Percentiles rank a stretch among this genome's conserved stretches.
Conservation (phyloP, 2,113 vertebrate species). For the Poeciliopsis prolifica region DNA sequence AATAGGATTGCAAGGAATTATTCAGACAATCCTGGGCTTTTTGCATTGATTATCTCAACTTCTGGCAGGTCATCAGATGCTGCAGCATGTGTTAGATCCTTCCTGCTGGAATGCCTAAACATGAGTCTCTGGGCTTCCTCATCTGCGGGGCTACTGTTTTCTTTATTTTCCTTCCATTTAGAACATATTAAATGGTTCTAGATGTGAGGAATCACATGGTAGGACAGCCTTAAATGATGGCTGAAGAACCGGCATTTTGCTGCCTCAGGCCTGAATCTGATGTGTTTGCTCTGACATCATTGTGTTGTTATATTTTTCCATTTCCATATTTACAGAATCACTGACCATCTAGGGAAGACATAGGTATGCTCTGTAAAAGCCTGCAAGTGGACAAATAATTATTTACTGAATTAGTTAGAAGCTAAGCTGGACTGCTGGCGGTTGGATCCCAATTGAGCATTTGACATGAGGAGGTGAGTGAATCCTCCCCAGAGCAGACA, state of each 20-base stretch:
- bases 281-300: not conserved
- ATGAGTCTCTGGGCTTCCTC: not conserved
- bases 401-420: no score
- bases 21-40: slow-evolving; percentile 20
- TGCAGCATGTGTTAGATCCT: not conserved
- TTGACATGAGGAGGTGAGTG: no score
- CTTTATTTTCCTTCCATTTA: not conserved
- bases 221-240: no score
- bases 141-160: not conserved
- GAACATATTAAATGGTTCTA: not conserved
- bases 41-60: not conserved
- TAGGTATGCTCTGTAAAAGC: no score
- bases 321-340: not conserved
- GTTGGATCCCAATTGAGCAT: no score
- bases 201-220: not conserved
- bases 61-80: slow-evolving; percentile 24
- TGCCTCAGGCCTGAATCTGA: no score
- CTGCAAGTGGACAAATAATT: no score
- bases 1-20: slow-evolving; percentile 5
- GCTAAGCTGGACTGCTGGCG: no score
- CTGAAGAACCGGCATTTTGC: no score
- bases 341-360: not conserved
- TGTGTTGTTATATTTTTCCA: not conserved
- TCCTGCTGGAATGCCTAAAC: not conserved
- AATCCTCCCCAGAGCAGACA: no score